phyloP scores from a whole-genome alignment of 1,140 invertebrate genomes.

The Plutomurus gul region DNA sequence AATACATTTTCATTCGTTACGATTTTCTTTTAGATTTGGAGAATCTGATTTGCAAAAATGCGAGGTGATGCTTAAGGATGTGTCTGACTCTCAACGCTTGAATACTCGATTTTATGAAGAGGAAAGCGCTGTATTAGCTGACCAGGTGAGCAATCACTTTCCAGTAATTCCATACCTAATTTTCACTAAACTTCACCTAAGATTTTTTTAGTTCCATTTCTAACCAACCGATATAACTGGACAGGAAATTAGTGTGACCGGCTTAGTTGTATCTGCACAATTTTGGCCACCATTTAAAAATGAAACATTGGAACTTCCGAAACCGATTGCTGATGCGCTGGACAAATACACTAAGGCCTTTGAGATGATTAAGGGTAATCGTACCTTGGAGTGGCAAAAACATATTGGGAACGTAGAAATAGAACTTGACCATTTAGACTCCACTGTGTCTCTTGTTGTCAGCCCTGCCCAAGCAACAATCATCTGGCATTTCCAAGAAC shows the following conservation, averaged over 20 bases:
- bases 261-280: conserved; percentile 93
- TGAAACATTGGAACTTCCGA: conserved; percentile 85
- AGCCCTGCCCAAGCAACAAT: conserved; percentile 92
- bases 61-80: conserved; percentile 98
- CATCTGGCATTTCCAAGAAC: conserved; percentile 91
- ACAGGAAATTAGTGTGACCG: conserved; percentile 71
- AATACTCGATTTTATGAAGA: conserved; percentile 63
- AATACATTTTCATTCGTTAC: neutral
- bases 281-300: conserved; percentile 98
- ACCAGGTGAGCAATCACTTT: conserved; percentile 32
- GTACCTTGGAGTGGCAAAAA: conserved; percentile 91
- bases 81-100: conserved; percentile 79
- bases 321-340: conserved; percentile 77
- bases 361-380: conserved; percentile 90
- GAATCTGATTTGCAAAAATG: conserved; percentile 95
- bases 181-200: too few relatives aligned
- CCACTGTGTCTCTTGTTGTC: conserved; percentile 78
- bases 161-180: neutral
- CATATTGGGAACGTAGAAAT: conserved; percentile 90
- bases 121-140: conserved; percentile 81
- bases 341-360: conserved; percentile 88
- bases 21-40: conserved; percentile 72
- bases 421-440: conserved; percentile 85
- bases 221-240: neutral
- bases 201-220: too few relatives aligned